Conservation (phyloP, 2,113 vertebrate genomes). For the Protomyctophum bolini region DNA sequence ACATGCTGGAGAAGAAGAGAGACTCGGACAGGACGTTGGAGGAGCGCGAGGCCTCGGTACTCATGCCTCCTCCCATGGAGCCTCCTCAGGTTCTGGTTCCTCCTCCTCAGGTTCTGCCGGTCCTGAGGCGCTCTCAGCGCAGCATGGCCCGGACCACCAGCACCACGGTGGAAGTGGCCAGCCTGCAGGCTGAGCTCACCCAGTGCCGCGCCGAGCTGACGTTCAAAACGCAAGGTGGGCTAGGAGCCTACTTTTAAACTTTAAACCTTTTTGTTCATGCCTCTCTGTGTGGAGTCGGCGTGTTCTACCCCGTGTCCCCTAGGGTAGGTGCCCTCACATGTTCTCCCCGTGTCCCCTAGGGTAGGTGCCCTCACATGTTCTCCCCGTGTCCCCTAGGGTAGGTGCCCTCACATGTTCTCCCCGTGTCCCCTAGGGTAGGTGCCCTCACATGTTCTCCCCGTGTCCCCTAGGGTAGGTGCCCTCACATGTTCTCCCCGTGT, state of each 20-base stretch:
- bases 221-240: slow-evolving; percentile 77
- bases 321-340: no score
- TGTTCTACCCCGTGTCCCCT: no score
- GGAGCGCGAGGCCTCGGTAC: fast-evolving
- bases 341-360: no score
- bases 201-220: slow-evolving; percentile 79
- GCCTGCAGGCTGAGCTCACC: slow-evolving; percentile 76
- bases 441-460: no score
- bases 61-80: neutral
- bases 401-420: no score
- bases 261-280: neutral
- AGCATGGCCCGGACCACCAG: slow-evolving; percentile 46
- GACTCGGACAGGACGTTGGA: neutral
- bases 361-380: no score
- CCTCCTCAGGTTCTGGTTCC: neutral
- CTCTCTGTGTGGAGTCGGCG: no score
- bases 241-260: no score
- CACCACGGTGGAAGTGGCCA: slow-evolving; percentile 59
- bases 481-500: no score
- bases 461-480: no score
- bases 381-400: no score
- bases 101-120: neutral
- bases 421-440: no score
- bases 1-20: slow-evolving; percentile 75
- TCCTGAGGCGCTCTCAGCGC: slow-evolving; percentile 80